A percentile compares a stretch with the other conserved stretches of the same genome.
Evolutionary conservation across 2,113 vertebrate genomes (phyloP).

Genomic region (Nesospiza acunhae): DNA sequence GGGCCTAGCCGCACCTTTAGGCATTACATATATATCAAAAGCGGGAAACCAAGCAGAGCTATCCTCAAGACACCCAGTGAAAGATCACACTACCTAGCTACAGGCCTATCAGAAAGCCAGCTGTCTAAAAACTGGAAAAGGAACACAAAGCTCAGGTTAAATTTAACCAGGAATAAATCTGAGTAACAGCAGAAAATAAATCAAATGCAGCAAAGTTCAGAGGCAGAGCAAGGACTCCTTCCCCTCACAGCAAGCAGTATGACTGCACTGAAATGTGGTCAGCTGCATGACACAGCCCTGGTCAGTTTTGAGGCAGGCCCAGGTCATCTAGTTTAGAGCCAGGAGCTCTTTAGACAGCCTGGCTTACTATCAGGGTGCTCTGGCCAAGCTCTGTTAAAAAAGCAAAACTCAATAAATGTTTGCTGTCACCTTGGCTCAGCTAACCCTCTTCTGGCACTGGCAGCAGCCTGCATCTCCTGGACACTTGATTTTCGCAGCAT

Average conservation of each 20-base stretch:
- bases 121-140: background rate
- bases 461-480: background rate
- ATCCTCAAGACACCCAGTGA: background rate
- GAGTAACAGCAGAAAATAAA: background rate
- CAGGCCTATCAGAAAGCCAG: background rate
- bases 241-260: background rate
- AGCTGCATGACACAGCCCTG: background rate
- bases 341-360: background rate
- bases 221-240: background rate
- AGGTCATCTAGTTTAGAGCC: background rate
- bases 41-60: background rate
- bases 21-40: background rate
- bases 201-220: background rate
- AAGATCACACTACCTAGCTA: background rate
- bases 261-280: background rate
- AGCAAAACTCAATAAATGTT: background rate
- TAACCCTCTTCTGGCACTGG: background rate
- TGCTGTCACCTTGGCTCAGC: background rate
- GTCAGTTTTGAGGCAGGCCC: background rate
- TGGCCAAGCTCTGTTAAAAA: background rate
- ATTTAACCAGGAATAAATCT: background rate
- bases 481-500: background rate
- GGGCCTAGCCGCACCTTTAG: background rate
- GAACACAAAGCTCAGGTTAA: background rate
- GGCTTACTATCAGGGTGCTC: background rate